Base-by-base conservation (phyloP, 2,888 invertebrate genomes). In the Hypercompe scribonia region DNA sequence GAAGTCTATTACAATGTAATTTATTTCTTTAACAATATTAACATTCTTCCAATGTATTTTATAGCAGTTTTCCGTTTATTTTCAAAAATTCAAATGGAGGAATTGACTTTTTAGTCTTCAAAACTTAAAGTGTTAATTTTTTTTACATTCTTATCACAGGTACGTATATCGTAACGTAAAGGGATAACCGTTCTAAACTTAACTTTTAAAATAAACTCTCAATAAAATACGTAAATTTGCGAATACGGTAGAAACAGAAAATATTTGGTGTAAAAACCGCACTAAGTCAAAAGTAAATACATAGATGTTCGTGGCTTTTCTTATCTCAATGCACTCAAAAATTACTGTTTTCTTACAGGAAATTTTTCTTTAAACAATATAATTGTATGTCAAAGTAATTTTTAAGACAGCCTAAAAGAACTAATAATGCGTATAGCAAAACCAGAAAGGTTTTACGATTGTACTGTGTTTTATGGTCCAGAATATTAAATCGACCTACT, bases 401-500 rank as follows among this genome's bases (percentile, higher is more conserved):
- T 76, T 77, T 66, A 78, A 80, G 68, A 76, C 71, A 68, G 54
- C 74, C 69, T 64, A 69, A 77, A 73, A 78, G 67, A 83, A 75
- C 79, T 83, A 81, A 84, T 83, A 80, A 84, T 79, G 69, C 65
- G 78, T 81, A 80, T 82, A 85, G 82, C 82, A 78, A 79, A 80
- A 81, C 77, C 81, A 79, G 79, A 82, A 83, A 82, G 77, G 80
- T 85, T 81, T 81, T 79, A 82, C 78, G 78, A 78, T 79, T 75
- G 74, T 83, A 75, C 77, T 74, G 79, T 77, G 75, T 81, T 86
- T 81, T 84, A 82, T 80, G 81, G 77, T 77, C 78, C 81, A 77
- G 83, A 86, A 86, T 86, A 83, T 87, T 81, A 81, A 87, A 82
- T 80, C 77, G 74, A 77, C 74, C 70, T 73, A 74, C 80, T 78